These are phyloP conservation scores for Apamea anceps DNA, from an alignment of 2,888 invertebrate species.

Conservation along the genomic window DNA sequence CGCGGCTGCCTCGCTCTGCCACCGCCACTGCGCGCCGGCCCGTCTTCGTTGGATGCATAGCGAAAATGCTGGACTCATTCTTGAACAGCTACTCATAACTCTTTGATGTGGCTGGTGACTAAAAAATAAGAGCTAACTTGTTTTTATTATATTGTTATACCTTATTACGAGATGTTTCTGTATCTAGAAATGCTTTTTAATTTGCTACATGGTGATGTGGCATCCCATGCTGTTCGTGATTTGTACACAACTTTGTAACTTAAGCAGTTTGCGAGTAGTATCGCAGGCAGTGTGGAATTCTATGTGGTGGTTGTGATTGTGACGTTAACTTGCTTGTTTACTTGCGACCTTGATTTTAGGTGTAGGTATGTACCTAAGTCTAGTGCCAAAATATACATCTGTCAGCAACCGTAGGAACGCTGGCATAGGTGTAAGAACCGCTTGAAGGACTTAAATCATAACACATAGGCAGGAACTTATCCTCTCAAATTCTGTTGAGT, in stretches of 20 bases:
- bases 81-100: conserved; percentile 77
- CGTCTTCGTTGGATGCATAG: conserved; percentile 78
- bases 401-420: too few relatives aligned
- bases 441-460: background rate
- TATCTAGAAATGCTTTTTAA: background rate
- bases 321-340: background rate
- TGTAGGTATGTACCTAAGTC: background rate
- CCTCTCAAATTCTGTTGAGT: background rate
- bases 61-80: conserved; percentile 83
- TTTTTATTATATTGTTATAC: conserved; percentile 13
- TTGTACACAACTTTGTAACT: background rate
- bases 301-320: background rate
- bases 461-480: background rate
- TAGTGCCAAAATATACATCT: background rate
- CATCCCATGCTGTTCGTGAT: background rate
- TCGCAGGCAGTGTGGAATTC: background rate
- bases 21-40: conserved; percentile 60
- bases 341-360: background rate
- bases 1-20: conserved; percentile 41
- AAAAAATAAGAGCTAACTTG: conserved; percentile 17
- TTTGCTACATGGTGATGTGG: background rate
- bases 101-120: conserved; percentile 6
- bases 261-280: background rate
- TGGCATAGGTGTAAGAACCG: background rate
- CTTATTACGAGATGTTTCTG: background rate